Percentiles rank a stretch among this genome's conserved stretches.
Conservation (phyloP, 2,113 vertebrate genomes). For the Serilophus lunatus region DNA sequence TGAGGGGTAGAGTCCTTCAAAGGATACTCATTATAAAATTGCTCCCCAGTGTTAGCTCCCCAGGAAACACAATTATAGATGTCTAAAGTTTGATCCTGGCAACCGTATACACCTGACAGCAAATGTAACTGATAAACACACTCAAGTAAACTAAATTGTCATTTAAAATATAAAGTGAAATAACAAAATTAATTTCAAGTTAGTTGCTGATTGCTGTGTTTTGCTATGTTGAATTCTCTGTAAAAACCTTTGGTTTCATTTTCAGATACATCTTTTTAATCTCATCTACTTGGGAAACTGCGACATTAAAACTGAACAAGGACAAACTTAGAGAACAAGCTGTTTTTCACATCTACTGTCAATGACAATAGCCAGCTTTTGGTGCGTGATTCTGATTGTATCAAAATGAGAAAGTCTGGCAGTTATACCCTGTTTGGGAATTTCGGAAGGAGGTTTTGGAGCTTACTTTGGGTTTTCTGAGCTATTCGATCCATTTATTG, state of each 20-base stretch:
- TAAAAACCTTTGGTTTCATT: neutral
- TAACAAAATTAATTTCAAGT: neutral
- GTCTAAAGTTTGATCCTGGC: neutral
- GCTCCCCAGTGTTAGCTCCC: neutral
- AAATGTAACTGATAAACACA: neutral
- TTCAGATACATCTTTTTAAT: neutral
- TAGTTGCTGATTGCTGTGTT: neutral
- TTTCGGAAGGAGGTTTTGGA: slow-evolving; percentile 21
- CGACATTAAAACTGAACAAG: neutral
- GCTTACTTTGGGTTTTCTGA: slow-evolving; percentile 69
- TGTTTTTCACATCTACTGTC: slow-evolving; percentile 52
- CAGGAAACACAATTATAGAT: neutral
- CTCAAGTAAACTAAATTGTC: neutral
- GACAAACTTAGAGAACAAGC: slow-evolving; percentile 60
- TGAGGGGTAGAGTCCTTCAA: neutral
- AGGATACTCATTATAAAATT: neutral
- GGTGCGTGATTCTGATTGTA: slow-evolving; percentile 39
- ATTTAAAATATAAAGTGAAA: neutral
- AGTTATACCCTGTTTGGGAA: slow-evolving; percentile 5
- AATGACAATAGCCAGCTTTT: slow-evolving; percentile 58
- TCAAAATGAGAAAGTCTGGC: slow-evolving; percentile 44
- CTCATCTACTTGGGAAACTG: neutral
- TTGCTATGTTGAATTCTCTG: neutral
- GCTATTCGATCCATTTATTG: slow-evolving; percentile 60
- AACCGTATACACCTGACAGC: neutral